A percentile compares a stretch with the other conserved stretches of the same genome.
Conservation (phyloP, 2,888 invertebrate genomes). For the Calameuta idolon region DNA sequence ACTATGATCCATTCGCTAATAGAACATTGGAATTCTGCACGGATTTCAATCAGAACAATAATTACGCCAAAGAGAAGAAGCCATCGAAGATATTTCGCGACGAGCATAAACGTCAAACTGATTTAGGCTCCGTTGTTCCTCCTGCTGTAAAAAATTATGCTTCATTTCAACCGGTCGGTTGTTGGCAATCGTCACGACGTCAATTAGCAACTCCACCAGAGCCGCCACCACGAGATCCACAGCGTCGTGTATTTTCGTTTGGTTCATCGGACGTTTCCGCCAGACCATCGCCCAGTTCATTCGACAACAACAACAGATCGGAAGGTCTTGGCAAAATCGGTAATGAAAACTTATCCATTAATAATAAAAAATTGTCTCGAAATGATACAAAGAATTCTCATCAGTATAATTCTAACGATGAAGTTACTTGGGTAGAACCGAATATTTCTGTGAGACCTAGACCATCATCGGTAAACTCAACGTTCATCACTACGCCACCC, state of each 20-base stretch:
- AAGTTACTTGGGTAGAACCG: constrained; percentile 11
- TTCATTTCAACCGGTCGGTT: background rate
- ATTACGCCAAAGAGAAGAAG: background rate
- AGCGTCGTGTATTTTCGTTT: constrained; percentile 61
- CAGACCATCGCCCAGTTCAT: background rate
- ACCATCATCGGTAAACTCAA: constrained; percentile 1
- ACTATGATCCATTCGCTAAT: background rate
- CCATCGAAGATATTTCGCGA: background rate
- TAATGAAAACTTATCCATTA: background rate
- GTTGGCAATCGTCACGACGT: constrained; percentile 6
- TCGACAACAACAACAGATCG: background rate
- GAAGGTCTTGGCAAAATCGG: background rate
- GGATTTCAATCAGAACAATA: constrained; percentile 7
- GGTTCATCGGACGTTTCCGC: constrained; percentile 17
- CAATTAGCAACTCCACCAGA: constrained; percentile 73
- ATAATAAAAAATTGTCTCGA: background rate
- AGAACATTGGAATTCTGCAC: background rate
- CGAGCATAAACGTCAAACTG: background rate
- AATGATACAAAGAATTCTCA: background rate
- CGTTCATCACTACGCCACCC: background rate
- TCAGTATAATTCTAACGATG: constrained; percentile 28
- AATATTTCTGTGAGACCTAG: background rate
- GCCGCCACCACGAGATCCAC: constrained; percentile 84
- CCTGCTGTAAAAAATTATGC: background rate
- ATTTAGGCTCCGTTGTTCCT: background rate